Evolutionary conservation across 2,888 invertebrate species (phyloP).

Genomic region (Julus scandinavius): DNA sequence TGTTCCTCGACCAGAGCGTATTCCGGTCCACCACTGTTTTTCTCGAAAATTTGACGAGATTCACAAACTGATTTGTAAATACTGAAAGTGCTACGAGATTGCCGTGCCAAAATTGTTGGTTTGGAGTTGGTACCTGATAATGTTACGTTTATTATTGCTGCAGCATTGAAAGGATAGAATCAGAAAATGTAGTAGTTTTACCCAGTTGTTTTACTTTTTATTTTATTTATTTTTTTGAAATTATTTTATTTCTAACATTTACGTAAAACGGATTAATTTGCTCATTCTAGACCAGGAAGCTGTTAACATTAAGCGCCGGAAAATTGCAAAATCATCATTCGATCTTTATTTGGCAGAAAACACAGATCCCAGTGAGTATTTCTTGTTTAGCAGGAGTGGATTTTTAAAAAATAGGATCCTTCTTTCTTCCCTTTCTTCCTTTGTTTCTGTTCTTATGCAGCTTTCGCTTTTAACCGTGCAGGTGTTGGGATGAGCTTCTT

Average conservation of each 20-base stretch:
- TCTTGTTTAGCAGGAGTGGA: too few species aligned
- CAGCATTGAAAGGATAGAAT: neutral
- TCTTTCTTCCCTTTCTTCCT: too few species aligned
- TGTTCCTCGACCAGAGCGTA: neutral
- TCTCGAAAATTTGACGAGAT: neutral
- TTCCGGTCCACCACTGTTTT: neutral
- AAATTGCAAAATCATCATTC: constrained; percentile 48
- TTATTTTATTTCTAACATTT: constrained; percentile 47
- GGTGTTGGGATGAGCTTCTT: too few species aligned
- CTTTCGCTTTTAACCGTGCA: too few species aligned
- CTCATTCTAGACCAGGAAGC: constrained; percentile 51
- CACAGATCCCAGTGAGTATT: constrained; percentile 54
- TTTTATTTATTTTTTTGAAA: neutral
- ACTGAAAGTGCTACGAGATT: neutral
- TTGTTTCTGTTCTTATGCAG: too few species aligned
- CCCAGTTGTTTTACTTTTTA: constrained; percentile 2
- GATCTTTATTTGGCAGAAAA: constrained; percentile 53
- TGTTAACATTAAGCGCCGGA: constrained; percentile 43
- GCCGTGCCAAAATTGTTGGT: constrained; percentile 22
- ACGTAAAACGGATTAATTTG: neutral
- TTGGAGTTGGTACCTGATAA: constrained; percentile 42
- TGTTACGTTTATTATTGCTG: neutral
- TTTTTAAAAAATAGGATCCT: too few species aligned
- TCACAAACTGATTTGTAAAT: neutral
- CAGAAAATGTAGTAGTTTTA: neutral